phyloP scores from a whole-genome alignment of 2,888 invertebrate species.

The Leucophora obtusa region DNA sequence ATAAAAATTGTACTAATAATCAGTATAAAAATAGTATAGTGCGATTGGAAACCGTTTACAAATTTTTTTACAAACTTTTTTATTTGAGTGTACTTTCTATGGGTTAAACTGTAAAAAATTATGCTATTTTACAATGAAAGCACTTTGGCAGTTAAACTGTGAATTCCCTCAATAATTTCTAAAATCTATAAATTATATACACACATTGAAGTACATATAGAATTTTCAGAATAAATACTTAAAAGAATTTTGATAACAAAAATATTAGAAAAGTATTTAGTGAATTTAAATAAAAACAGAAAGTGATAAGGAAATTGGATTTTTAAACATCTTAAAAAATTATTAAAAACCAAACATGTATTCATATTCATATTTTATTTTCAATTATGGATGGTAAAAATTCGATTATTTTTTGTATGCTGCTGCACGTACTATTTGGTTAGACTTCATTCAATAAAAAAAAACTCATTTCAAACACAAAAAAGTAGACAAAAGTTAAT shows the following conservation, averaged over 20 bases:
- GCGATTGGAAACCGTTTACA: no score
- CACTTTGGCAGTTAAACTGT: no score
- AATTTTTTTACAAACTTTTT: no score
- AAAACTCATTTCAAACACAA: slow-evolving; percentile 7
- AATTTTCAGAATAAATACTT: not conserved
- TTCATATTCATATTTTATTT: slow-evolving; percentile 33
- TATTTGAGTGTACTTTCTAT: no score
- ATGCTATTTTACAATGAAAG: no score
- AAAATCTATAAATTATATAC: slow-evolving; percentile 16
- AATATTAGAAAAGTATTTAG: not conserved
- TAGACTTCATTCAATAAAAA: not conserved
- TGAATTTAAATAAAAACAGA: slow-evolving; percentile 4
- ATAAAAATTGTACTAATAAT: no score
- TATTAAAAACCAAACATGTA: slow-evolving; percentile 20
- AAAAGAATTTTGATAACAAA: not conserved
- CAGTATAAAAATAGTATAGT: no score
- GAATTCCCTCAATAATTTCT: no score
- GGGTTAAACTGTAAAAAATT: no score
- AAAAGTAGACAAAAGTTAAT: not conserved
- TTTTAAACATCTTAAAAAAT: not conserved
- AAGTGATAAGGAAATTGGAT: not conserved
- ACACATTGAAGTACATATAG: not conserved
- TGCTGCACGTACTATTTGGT: slow-evolving; percentile 46
- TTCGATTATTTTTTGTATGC: slow-evolving; percentile 18
- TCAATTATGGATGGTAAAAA: slow-evolving; percentile 15